Evolutionary conservation across 2,797 vertebrate species (phyloP).

Genomic region (Paramormyrops hopkinsi): DNA sequence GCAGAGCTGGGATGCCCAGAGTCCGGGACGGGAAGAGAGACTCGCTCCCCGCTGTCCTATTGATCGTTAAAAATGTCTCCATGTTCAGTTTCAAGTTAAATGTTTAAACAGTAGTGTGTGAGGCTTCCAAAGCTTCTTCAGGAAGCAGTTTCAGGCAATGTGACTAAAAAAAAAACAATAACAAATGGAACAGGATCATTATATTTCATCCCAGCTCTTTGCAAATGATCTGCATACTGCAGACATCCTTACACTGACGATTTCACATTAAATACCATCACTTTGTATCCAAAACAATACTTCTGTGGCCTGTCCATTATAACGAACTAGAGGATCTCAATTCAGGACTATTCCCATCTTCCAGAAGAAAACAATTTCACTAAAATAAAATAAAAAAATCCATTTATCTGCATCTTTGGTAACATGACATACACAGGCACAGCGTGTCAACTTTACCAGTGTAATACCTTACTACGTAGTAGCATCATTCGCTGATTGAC

Average conservation of each 20-base stretch:
- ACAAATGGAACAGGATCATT: neutral
- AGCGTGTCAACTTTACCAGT: neutral
- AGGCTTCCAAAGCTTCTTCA: neutral
- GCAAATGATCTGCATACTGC: conserved; percentile 39
- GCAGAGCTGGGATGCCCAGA: conserved; percentile 20
- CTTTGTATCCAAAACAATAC: conserved; percentile 57
- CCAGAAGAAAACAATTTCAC: conserved; percentile 42
- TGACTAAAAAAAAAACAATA: too few relatives aligned
- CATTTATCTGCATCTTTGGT: neutral
- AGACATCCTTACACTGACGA: conserved; percentile 56
- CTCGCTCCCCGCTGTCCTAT: neutral
- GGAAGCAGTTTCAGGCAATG: neutral
- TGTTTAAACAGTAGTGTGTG: neutral
- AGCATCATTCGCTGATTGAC: neutral
- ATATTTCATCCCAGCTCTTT: conserved; percentile 6
- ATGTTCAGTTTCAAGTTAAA: neutral
- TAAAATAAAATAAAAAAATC: conserved; percentile 36
- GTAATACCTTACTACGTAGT: neutral
- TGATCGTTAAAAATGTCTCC: neutral
- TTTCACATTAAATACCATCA: conserved; percentile 62
- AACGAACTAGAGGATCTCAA: neutral
- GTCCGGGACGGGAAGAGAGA: neutral
- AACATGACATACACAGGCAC: neutral
- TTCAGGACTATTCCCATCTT: conserved; percentile 31
- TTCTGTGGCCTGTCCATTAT: conserved; percentile 49